These are phyloP conservation scores for Macroramphosus scolopax DNA, from an alignment of 2,797 vertebrate genomes.

Conservation along the genomic window DNA sequence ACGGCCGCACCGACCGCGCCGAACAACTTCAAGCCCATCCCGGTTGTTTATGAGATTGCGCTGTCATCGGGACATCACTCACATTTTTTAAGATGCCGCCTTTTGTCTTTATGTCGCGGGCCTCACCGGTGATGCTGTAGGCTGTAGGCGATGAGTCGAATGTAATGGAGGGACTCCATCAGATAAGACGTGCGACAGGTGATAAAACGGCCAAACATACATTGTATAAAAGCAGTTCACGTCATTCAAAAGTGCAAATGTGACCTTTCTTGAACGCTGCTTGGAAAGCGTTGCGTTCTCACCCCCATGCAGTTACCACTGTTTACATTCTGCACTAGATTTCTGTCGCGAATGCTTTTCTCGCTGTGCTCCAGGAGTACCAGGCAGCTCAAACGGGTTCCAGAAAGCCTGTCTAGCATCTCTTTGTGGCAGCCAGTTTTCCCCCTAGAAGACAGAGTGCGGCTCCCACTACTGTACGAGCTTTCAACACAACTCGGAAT, in stretches of 20 bases:
- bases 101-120: slow-evolving; percentile 30
- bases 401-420: slow-evolving; percentile 46
- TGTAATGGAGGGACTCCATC: too few species aligned
- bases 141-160: slow-evolving; percentile 1
- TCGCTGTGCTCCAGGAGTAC: slow-evolving; percentile 32
- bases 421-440: slow-evolving; percentile 56
- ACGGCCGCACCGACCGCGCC: slow-evolving; percentile 28
- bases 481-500: slow-evolving; percentile 67
- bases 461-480: slow-evolving; percentile 57
- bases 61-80: slow-evolving; percentile 69
- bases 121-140: background rate
- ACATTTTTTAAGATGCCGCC: slow-evolving; percentile 53
- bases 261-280: too few species aligned
- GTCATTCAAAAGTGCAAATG: too few species aligned
- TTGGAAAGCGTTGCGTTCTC: slow-evolving; percentile 1
- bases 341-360: slow-evolving; percentile 24
- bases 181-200: too few species aligned
- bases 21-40: slow-evolving; percentile 57
- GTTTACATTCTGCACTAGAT: slow-evolving; percentile 33
- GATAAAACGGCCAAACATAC: too few species aligned
- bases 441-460: slow-evolving; percentile 55
- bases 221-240: slow-evolving; percentile 13
- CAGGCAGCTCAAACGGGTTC: slow-evolving; percentile 48
- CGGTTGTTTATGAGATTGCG: slow-evolving; percentile 72
- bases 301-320: slow-evolving; percentile 39